Percentiles rank a stretch among this genome's conserved stretches.
These are phyloP conservation scores for Portunus trituberculatus DNA, from an alignment of 1,140 invertebrate genomes.

Conservation along the genomic window DNA sequence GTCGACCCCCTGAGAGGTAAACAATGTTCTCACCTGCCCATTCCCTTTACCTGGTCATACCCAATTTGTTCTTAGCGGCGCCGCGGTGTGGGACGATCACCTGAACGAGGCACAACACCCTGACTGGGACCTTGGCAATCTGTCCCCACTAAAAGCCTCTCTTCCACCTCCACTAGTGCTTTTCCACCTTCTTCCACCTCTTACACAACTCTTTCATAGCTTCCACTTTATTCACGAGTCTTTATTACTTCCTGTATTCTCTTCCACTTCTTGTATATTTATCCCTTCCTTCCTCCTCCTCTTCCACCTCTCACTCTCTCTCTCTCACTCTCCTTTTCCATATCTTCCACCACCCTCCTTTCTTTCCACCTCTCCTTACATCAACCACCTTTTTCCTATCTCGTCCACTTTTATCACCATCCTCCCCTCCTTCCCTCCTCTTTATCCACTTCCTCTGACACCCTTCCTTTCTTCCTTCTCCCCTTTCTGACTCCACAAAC, in stretches of 20 bases:
- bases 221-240: too few relatives aligned
- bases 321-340: too few relatives aligned
- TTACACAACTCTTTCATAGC: background rate
- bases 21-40: background rate
- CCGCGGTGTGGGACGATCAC: background rate
- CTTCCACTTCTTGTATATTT: too few relatives aligned
- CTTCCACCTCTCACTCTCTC: too few relatives aligned
- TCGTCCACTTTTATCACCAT: too few relatives aligned
- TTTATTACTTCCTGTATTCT: too few relatives aligned
- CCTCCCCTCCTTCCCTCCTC: too few relatives aligned
- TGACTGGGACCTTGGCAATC: background rate
- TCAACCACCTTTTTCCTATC: too few relatives aligned
- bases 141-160: background rate
- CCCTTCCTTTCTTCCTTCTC: background rate
- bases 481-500: background rate
- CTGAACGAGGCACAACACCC: background rate
- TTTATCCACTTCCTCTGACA: too few relatives aligned
- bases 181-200: background rate
- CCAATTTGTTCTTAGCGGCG: background rate
- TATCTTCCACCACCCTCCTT: too few relatives aligned
- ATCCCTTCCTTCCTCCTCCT: too few relatives aligned
- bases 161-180: background rate
- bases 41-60: background rate
- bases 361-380: too few relatives aligned
- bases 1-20: constrained; percentile 6